Percentiles rank a stretch among this genome's conserved stretches.
Conservation (phyloP, 2,797 vertebrate genomes). For the Champsocephalus gunnari region DNA sequence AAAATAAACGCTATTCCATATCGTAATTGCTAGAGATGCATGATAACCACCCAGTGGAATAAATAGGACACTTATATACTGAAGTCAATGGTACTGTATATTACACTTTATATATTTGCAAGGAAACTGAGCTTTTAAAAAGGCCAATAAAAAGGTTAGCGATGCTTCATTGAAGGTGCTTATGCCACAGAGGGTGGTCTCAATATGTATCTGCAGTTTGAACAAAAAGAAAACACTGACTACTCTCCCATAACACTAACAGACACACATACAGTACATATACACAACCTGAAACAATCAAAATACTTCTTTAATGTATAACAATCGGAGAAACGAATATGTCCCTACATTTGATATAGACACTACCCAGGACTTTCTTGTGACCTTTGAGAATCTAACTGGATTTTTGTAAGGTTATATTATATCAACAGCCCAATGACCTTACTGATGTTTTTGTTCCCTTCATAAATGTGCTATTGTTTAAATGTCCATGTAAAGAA, state of each 20-base stretch:
- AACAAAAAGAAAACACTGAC: too few relatives aligned
- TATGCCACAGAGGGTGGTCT: conserved; percentile 50
- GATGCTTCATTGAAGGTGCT: conserved; percentile 60
- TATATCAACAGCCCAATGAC: conserved; percentile 11
- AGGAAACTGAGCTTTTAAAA: conserved; percentile 61
- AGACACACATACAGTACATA: too few relatives aligned
- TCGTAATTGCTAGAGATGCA: conserved; percentile 73
- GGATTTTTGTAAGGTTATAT: background rate
- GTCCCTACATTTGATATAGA: background rate
- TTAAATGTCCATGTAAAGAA: conserved; percentile 5
- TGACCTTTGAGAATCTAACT: background rate
- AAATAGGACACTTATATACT: conserved; percentile 68
- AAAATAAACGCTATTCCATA: conserved; percentile 66
- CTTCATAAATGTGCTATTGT: background rate
- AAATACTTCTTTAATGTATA: too few relatives aligned
- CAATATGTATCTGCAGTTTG: conserved; percentile 51
- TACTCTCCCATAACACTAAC: background rate
- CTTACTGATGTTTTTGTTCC: background rate
- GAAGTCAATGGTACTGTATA: conserved; percentile 55
- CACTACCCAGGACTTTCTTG: background rate
- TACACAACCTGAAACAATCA: too few relatives aligned
- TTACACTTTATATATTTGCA: conserved; percentile 59
- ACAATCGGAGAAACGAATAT: background rate
- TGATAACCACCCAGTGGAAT: conserved; percentile 59
- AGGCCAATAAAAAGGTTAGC: conserved; percentile 66